Evolutionary conservation across 1,140 invertebrate species (phyloP).

Genomic region (Pseudomyrmex gracilis): DNA sequence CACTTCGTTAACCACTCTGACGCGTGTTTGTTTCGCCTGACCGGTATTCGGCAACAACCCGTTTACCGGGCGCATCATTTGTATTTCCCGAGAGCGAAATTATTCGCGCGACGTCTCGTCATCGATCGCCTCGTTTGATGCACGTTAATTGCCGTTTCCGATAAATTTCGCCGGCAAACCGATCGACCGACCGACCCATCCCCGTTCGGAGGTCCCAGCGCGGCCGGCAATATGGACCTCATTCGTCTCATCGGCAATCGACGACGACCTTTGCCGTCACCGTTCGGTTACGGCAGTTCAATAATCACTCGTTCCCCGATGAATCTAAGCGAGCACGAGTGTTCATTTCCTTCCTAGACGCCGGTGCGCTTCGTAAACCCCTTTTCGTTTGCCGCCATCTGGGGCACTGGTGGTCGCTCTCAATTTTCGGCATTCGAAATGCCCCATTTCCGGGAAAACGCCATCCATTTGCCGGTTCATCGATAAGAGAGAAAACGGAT

Average conservation of each 20-base stretch:
- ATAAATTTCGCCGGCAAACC: constrained; percentile 68
- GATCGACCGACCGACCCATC: not conserved
- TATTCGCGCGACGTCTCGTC: constrained; percentile 21
- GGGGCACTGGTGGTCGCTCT: constrained; percentile 37
- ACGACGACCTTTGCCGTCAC: constrained; percentile 29
- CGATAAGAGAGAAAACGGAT: constrained; percentile 37
- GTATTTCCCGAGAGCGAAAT: constrained; percentile 17
- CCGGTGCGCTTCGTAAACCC: constrained; percentile 25
- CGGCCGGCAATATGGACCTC: not conserved
- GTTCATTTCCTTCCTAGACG: constrained; percentile 70
- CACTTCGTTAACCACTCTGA: not conserved
- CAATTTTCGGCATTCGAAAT: constrained; percentile 53
- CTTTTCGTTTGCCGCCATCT: constrained; percentile 18
- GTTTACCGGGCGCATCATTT: not conserved
- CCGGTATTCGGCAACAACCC: constrained; percentile 2
- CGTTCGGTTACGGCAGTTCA: constrained; percentile 52
- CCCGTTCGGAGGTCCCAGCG: constrained; percentile 1
- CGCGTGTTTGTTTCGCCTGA: not conserved
- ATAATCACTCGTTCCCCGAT: constrained; percentile 71
- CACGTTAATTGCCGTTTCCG: constrained; percentile 66
- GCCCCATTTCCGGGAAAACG: constrained; percentile 43
- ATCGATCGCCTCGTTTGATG: constrained; percentile 62
- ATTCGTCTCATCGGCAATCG: constrained; percentile 32
- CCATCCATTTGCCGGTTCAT: constrained; percentile 48
- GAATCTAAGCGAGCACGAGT: constrained; percentile 66